These are phyloP conservation scores for Drosophila eugracilis DNA, from an alignment of 1,140 invertebrate genomes.

Conservation along the genomic window DNA sequence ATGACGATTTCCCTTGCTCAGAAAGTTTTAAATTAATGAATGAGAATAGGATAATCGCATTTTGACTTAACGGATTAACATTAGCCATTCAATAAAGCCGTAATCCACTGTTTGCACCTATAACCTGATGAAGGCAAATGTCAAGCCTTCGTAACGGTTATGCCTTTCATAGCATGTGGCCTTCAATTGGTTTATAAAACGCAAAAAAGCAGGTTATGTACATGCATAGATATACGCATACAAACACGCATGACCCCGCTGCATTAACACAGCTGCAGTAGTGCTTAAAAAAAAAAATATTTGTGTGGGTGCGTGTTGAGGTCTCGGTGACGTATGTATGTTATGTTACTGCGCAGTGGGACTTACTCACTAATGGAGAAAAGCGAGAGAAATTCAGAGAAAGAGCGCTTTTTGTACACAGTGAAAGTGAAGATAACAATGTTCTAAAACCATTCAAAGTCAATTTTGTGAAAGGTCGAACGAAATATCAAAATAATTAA, in stretches of 20 bases:
- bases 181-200: slow-evolving; percentile 46
- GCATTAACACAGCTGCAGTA: slow-evolving; percentile 25
- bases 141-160: slow-evolving; percentile 9
- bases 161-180: slow-evolving; percentile 44
- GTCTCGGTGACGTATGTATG: slow-evolving; percentile 21
- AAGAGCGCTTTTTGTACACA: not conserved
- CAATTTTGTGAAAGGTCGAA: no score
- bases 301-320: slow-evolving; percentile 13
- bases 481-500: not conserved
- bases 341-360: slow-evolving; percentile 17
- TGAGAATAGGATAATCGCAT: no score
- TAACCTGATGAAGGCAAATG: slow-evolving; percentile 6
- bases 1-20: no score
- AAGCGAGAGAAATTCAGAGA: slow-evolving; percentile 1
- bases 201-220: slow-evolving; percentile 26
- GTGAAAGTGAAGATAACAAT: no score
- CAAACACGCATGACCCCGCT: slow-evolving; percentile 27
- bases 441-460: no score
- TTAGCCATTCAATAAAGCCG: not conserved
- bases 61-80: not conserved
- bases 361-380: not conserved
- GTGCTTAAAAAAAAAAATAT: slow-evolving; percentile 16
- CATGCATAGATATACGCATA: slow-evolving; percentile 9
- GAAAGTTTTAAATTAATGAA: no score
- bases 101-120: not conserved